phyloP scores from a whole-genome alignment of 2,888 invertebrate genomes.

The Conistra vaccinii region DNA sequence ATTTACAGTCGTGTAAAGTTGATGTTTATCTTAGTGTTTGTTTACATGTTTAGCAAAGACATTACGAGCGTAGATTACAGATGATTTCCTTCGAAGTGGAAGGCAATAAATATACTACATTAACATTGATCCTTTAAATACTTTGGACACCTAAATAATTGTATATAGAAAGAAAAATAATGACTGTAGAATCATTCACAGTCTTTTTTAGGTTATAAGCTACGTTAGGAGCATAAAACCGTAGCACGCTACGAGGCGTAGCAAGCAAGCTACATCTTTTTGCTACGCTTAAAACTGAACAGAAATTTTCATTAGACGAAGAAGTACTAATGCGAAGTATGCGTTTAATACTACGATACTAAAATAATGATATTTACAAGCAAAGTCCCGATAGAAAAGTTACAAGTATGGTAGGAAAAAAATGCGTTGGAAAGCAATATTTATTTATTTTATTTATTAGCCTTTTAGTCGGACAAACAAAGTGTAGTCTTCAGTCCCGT shows the following conservation, averaged over 20 bases:
- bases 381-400: neutral
- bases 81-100: neutral
- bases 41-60: too few species aligned
- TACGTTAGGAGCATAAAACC: neutral
- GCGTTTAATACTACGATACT: neutral
- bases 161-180: neutral
- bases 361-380: neutral
- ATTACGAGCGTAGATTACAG: too few species aligned
- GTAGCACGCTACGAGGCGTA: slow-evolving; percentile 1
- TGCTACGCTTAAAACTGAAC: neutral
- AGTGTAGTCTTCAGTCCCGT: too few species aligned
- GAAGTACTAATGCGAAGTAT: neutral
- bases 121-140: neutral
- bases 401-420: neutral
- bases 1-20: too few species aligned
- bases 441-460: too few species aligned
- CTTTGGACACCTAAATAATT: neutral
- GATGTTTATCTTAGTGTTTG: too few species aligned
- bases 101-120: neutral
- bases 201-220: too few species aligned
- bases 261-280: neutral
- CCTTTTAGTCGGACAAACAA: too few species aligned
- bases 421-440: neutral
- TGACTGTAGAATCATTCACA: neutral
- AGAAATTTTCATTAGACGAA: neutral